These are phyloP conservation scores for Saccostrea glomerata DNA, from an alignment of 1,140 invertebrate species.

Conservation along the genomic window DNA sequence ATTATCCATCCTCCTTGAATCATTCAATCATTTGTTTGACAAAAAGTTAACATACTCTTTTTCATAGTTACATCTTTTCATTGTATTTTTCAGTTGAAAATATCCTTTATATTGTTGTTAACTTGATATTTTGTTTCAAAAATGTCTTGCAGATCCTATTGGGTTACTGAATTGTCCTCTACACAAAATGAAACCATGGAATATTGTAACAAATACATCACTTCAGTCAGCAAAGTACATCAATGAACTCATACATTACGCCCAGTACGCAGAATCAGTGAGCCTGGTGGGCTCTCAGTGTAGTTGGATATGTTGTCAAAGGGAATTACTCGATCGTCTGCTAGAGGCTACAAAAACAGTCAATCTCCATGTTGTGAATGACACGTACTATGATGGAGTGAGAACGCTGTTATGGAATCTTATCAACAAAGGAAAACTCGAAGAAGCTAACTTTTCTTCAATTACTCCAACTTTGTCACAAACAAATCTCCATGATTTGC, in stretches of 20 bases:
- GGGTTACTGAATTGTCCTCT: constrained; percentile 43
- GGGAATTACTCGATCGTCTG: constrained; percentile 8
- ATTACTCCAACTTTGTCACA: constrained; percentile 33
- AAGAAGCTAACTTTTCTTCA: constrained; percentile 28
- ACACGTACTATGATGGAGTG: constrained; percentile 39
- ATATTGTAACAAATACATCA: constrained; percentile 10
- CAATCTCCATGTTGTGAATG: constrained; percentile 35
- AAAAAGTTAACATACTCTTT: too few relatives aligned
- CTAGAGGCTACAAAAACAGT: constrained; percentile 35
- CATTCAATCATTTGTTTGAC: too few relatives aligned
- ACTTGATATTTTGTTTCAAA: too few relatives aligned
- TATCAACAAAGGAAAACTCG: constrained; percentile 37
- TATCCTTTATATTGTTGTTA: too few relatives aligned
- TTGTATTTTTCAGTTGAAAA: too few relatives aligned
- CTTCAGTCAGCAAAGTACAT: constrained; percentile 20
- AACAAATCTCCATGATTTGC: constrained; percentile 25
- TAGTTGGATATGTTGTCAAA: constrained; percentile 36
- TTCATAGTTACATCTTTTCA: too few relatives aligned
- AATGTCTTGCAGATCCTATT: constrained; percentile 39
- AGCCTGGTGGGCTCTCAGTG: constrained; percentile 45
- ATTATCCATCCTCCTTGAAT: too few relatives aligned
- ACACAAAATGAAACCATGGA: constrained; percentile 37
- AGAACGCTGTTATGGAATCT: constrained; percentile 36
- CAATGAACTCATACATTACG: constrained; percentile 36
- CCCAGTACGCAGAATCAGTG: constrained; percentile 29